Evolutionary conservation across 2,113 vertebrate genomes (phyloP), one percentile per base, ranked within the genome.

Genomic region (Nibea albiflora): DNA sequence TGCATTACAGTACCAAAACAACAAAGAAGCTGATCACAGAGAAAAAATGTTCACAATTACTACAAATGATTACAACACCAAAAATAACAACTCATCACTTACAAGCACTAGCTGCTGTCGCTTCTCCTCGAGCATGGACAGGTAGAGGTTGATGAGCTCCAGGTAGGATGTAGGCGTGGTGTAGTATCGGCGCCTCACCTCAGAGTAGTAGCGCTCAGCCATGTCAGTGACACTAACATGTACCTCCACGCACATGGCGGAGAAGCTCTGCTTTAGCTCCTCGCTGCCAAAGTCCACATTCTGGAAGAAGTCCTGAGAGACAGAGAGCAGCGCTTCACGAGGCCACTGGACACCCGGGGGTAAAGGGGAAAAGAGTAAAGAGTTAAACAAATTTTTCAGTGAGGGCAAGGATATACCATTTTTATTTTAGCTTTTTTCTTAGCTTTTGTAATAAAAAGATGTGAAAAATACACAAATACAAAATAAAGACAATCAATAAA

Each of bases 91-190:
- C 35, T 39, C 8, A 39, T 39, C 35, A 65, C 95, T 85, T 93
- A 97, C 95, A 62, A 93, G 81, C 76, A 96, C 81, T 1, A 96
- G 77, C 80, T 97, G 92, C 66, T 94, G 89, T 78, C 86, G 95
- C 90, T 97, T 96, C 50, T 95, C 90, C 9, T 66, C 84, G 8
- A 97, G 90, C 96, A 97, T 97, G 46, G 87, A 79, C 58, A 97
- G 90, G 79, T 96, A 97, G 54, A 97, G 94, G 73, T 96, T 96
- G 88, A 97, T 97, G 73, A 97, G 95, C 83, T 97, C 95, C 86
- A 97, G 90, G 90, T 97, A 97, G 72, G 96, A 97, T 52, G 96
- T 97, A 28, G 96, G 96, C 0, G 95, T 97, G 4, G 95, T 96
- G 84, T 97, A 97, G 88, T 96, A 96, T 5, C 95, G 82, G 4